Conservation (phyloP, 2,888 invertebrate genomes). For the Mylabris sibirica region DNA sequence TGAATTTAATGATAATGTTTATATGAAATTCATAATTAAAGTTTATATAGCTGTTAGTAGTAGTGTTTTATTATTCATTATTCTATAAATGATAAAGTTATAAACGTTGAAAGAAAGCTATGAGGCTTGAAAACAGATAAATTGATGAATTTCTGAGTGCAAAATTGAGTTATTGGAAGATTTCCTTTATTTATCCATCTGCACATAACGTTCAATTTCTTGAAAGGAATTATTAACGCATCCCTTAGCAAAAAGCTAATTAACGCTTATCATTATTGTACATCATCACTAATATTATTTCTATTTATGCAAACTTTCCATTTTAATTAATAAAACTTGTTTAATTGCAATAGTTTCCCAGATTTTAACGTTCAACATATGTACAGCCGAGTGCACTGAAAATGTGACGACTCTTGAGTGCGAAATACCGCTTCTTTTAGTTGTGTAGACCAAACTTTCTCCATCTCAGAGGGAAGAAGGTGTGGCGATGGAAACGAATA, state of each 20-base stretch:
- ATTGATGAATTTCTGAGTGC: background rate
- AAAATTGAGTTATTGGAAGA: background rate
- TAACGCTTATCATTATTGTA: background rate
- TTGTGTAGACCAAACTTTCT: no score
- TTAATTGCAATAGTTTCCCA: background rate
- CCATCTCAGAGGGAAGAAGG: no score
- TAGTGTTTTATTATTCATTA: background rate
- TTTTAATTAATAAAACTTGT: background rate
- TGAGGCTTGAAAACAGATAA: background rate
- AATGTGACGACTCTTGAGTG: no score
- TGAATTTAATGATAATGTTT: background rate
- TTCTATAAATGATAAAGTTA: background rate
- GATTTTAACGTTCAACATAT: background rate
- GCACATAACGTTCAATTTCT: background rate
- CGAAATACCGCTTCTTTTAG: no score
- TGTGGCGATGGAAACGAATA: no score
- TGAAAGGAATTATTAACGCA: conserved; percentile 7
- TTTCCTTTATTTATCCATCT: background rate
- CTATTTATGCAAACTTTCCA: background rate
- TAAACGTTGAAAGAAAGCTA: background rate
- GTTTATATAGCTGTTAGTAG: background rate
- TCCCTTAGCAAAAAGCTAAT: conserved; percentile 1
- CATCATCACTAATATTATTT: background rate
- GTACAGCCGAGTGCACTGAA: no score
- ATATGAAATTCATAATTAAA: background rate